These are phyloP conservation scores for Invenusta paracnida DNA, from an alignment of 2,888 invertebrate species.

Conservation along the genomic window DNA sequence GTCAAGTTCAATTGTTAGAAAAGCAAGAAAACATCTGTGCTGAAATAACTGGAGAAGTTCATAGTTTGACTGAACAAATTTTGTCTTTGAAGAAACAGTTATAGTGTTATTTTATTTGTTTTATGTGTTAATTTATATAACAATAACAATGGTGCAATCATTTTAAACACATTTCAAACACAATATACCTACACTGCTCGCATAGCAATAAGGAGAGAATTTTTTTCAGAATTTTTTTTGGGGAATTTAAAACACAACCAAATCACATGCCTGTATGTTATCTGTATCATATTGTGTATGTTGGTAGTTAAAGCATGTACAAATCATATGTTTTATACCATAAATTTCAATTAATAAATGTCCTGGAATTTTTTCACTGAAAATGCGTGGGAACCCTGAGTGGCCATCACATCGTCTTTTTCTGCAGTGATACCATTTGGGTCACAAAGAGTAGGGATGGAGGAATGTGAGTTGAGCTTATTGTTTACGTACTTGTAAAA, in stretches of 20 bases:
- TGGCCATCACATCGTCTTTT: too few relatives aligned
- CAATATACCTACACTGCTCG: background rate
- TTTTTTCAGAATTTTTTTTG: too few relatives aligned
- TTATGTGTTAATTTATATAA: background rate
- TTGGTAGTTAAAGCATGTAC: background rate
- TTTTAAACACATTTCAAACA: too few relatives aligned
- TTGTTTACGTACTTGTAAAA: too few relatives aligned
- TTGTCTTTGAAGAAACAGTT: background rate
- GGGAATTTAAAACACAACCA: background rate
- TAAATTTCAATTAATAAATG: slow-evolving; percentile 12
- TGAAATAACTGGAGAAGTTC: background rate
- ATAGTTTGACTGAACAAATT: background rate
- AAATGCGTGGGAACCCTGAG: background rate
- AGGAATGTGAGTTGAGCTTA: too few relatives aligned
- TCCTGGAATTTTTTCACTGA: slow-evolving; percentile 7
- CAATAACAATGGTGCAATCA: too few relatives aligned
- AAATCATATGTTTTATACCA: slow-evolving; percentile 14
- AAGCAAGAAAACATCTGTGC: background rate
- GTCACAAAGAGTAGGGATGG: too few relatives aligned
- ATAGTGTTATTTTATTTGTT: background rate
- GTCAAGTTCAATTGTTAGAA: too few relatives aligned
- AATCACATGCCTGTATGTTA: too few relatives aligned
- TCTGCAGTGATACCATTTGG: too few relatives aligned
- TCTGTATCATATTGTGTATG: background rate
- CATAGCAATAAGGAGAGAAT: background rate